These are phyloP conservation scores for Nettapus auritus DNA, from an alignment of 2,113 vertebrate species.

Conservation along the genomic window DNA sequence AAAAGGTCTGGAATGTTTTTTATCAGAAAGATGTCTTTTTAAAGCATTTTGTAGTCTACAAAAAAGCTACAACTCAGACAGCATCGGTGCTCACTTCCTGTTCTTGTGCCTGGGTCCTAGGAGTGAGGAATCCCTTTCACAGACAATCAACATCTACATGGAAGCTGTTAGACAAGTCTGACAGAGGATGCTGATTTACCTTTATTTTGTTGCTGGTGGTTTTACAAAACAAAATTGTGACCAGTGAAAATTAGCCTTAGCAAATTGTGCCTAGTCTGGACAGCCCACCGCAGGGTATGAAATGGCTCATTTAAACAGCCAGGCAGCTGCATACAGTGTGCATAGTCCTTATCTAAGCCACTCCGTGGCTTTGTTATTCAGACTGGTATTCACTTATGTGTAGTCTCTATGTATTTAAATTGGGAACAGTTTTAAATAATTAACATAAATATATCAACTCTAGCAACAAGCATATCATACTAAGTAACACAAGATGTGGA, in stretches of 20 bases:
- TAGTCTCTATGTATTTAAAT: slow-evolving; percentile 22
- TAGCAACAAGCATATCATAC: not conserved
- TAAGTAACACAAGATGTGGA: not conserved
- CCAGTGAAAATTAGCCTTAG: not conserved
- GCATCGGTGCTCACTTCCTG: not conserved
- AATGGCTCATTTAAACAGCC: not conserved
- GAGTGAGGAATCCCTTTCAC: not conserved
- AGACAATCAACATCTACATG: not conserved
- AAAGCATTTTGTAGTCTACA: not conserved
- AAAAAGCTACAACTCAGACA: not conserved
- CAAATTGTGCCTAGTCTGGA: not conserved
- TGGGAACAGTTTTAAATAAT: slow-evolving; percentile 25
- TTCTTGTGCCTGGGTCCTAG: not conserved
- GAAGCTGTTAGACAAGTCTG: not conserved
- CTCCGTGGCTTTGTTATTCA: not conserved
- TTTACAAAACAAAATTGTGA: not conserved
- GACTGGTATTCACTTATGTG: not conserved
- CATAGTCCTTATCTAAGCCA: not conserved
- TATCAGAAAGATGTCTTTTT: not conserved
- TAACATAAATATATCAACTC: slow-evolving; percentile 16
- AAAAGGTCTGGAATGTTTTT: not conserved
- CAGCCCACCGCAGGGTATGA: not conserved
- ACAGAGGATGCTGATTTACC: not conserved
- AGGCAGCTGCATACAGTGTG: not conserved
- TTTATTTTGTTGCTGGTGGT: not conserved